Evolutionary conservation across 2,113 vertebrate genomes (phyloP).

Genomic region (Salvelinus namaycush): DNA sequence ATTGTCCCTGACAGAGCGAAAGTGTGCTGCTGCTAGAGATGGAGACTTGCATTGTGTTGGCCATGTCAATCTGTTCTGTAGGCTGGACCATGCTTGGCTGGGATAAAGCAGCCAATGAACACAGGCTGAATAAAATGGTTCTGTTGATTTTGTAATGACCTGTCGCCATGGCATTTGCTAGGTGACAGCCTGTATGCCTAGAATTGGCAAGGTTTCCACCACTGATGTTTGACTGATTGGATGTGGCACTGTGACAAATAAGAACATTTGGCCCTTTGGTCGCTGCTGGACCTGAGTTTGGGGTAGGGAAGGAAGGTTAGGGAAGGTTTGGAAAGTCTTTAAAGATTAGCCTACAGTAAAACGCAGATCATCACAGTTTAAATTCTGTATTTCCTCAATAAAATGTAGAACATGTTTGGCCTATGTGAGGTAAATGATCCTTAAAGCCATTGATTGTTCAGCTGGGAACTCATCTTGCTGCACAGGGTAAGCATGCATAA

Average conservation of each 20-base stretch:
- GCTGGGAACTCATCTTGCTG: background rate
- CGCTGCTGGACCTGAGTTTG: background rate
- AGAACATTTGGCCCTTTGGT: background rate
- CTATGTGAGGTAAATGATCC: background rate
- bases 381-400: too few relatives aligned
- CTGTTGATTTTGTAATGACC: constrained; percentile 62
- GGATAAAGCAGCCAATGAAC: constrained; percentile 35
- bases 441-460: background rate
- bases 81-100: constrained; percentile 25
- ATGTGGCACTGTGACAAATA: constrained; percentile 14
- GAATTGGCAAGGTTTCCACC: constrained; percentile 26
- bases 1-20: constrained; percentile 63
- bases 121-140: constrained; percentile 54
- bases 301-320: background rate
- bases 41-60: constrained; percentile 46
- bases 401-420: background rate
- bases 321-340: background rate
- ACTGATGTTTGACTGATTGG: constrained; percentile 37
- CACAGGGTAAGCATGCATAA: background rate
- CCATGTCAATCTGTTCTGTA: constrained; percentile 63
- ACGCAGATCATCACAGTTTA: background rate
- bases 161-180: constrained; percentile 58
- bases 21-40: constrained; percentile 43
- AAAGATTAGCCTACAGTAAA: background rate
- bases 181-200: constrained; percentile 55